A percentile compares a stretch with the other conserved stretches of the same genome.
Evolutionary conservation across 2,113 vertebrate species (phyloP).

Genomic region (Gopherus evgoodei): DNA sequence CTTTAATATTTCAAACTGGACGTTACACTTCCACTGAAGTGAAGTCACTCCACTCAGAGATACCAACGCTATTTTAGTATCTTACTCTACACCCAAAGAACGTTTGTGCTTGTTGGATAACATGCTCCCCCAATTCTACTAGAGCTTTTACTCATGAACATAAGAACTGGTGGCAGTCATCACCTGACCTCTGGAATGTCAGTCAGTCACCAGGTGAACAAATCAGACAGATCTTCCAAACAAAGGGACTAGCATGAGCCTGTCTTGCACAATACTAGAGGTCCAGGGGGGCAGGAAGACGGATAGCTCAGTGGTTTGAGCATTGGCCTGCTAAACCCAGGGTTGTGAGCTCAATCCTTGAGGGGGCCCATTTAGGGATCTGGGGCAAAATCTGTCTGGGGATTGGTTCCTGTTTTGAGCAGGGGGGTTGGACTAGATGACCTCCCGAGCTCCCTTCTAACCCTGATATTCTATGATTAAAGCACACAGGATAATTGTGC

Average conservation of each 20-base stretch:
- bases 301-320: too few species aligned
- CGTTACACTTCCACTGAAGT: neutral
- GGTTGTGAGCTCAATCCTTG: too few species aligned
- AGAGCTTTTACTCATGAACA: neutral
- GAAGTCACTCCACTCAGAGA: neutral
- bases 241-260: accelerated
- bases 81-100: neutral
- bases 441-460: too few species aligned
- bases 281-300: neutral
- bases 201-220: neutral
- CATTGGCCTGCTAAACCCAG: too few species aligned
- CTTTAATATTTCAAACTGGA: neutral
- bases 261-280: accelerated
- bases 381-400: too few species aligned
- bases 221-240: neutral
- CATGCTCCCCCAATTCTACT: neutral
- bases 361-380: too few species aligned
- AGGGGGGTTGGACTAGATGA: too few species aligned
- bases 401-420: too few species aligned
- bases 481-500: accelerated
- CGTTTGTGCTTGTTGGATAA: neutral
- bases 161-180: neutral
- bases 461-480: too few species aligned
- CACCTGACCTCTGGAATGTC: neutral
- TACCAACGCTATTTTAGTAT: neutral